Conservation (phyloP, 2,888 invertebrate species). For the Poecilobothrus nobilitatus region DNA sequence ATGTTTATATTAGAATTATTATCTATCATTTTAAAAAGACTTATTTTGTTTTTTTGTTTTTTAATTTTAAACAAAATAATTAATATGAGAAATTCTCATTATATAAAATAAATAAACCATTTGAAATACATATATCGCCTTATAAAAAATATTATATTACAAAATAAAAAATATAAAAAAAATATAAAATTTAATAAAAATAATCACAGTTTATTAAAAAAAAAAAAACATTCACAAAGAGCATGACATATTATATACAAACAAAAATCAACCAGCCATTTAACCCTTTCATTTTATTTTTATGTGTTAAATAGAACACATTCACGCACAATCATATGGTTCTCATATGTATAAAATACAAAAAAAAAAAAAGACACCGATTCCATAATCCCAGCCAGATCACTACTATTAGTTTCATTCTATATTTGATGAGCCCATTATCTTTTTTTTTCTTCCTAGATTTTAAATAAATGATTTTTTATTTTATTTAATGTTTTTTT, state of each 20-base stretch:
- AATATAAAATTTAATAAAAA: neutral
- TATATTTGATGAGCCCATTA: no score
- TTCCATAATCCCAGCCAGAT: no score
- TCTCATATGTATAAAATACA: neutral
- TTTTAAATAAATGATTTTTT: no score
- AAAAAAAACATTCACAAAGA: neutral
- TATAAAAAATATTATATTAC: neutral
- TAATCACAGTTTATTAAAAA: neutral
- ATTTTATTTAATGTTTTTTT: no score
- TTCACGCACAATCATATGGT: neutral
- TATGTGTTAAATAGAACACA: no score
- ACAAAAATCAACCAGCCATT: neutral
- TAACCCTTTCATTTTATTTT: neutral
- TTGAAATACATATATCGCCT: neutral
- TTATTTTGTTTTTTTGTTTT: no score
- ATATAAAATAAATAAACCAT: neutral
- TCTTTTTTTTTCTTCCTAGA: no score
- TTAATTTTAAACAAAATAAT: neutral
- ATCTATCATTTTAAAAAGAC: no score
- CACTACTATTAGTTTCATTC: no score
- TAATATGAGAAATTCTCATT: neutral
- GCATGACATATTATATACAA: no score
- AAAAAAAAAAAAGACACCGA: no score
- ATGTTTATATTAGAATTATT: no score
- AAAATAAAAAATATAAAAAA: neutral